Evolutionary conservation across 2,888 invertebrate species (phyloP).

Genomic region (Lysandra bellargus): DNA sequence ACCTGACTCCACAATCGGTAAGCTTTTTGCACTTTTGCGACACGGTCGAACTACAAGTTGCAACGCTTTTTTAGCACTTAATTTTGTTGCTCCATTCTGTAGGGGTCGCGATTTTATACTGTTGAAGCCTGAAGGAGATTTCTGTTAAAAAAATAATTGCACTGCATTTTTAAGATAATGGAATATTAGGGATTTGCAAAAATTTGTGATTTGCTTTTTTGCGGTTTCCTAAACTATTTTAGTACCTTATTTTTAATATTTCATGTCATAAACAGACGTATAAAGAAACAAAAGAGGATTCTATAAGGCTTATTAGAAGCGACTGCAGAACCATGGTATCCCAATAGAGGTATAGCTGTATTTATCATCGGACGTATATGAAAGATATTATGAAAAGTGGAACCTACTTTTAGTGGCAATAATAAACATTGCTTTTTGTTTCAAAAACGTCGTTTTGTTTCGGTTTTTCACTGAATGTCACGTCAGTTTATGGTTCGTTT

Average conservation of each 20-base stretch:
- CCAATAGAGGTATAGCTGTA: too few relatives aligned
- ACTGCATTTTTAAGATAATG: neutral
- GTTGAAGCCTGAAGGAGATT: neutral
- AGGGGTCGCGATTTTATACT: neutral
- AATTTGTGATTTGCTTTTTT: too few relatives aligned
- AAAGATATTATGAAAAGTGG: neutral
- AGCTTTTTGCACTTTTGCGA: neutral
- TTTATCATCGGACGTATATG: neutral
- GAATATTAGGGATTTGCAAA: too few relatives aligned
- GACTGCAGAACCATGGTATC: too few relatives aligned
- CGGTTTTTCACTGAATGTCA: neutral
- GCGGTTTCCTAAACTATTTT: too few relatives aligned
- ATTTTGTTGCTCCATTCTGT: neutral
- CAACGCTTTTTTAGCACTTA: neutral
- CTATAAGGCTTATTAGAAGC: too few relatives aligned
- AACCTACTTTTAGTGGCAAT: constrained; percentile 10
- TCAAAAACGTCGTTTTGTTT: constrained; percentile 14
- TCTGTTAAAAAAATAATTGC: neutral
- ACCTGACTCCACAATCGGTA: neutral
- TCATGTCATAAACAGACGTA: too few relatives aligned
- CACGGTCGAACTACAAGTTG: neutral
- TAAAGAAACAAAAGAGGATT: too few relatives aligned
- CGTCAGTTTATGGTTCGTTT: neutral
- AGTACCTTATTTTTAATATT: too few relatives aligned
- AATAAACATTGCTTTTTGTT: constrained; percentile 13